These are phyloP conservation scores for Melanerpes aurifrons DNA, from an alignment of 2,113 vertebrate genomes.

Conservation along the genomic window DNA sequence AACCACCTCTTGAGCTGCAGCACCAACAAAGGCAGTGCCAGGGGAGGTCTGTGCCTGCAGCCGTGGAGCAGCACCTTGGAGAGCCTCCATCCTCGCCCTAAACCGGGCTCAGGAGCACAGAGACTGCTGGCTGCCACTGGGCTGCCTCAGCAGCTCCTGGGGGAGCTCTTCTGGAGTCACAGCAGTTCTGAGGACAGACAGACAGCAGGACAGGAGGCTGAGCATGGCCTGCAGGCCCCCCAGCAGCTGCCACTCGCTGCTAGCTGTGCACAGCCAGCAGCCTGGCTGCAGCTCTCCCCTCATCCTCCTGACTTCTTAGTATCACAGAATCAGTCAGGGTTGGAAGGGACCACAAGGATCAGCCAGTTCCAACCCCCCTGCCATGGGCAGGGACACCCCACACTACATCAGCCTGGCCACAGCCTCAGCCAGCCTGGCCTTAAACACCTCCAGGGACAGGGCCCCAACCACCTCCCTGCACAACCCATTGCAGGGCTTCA, in stretches of 20 bases:
- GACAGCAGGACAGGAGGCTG: background rate
- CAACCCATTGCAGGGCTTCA: too few relatives aligned
- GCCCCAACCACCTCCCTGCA: too few relatives aligned
- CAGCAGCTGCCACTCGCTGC: fast-evolving
- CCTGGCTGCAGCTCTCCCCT: background rate
- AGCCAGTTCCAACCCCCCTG: too few relatives aligned
- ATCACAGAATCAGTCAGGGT: too few relatives aligned
- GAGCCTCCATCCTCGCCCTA: background rate
- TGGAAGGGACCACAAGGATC: too few relatives aligned
- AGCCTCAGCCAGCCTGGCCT: too few relatives aligned
- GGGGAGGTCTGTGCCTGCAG: background rate
- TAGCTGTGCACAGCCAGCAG: background rate
- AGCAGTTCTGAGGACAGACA: background rate
- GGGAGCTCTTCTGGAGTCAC: background rate
- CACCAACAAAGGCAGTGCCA: background rate
- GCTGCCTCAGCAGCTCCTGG: background rate
- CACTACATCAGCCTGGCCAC: too few relatives aligned
- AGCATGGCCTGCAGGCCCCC: background rate
- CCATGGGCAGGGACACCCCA: too few relatives aligned
- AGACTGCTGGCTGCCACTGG: background rate
- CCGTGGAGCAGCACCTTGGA: background rate
- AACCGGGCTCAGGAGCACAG: fast-evolving
- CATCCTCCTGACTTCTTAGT: slow-evolving; percentile 5
- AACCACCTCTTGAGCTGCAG: background rate
- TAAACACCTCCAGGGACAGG: too few relatives aligned